phyloP scores from a whole-genome alignment of 2,113 vertebrate species.

The Crypturellus undulatus region DNA sequence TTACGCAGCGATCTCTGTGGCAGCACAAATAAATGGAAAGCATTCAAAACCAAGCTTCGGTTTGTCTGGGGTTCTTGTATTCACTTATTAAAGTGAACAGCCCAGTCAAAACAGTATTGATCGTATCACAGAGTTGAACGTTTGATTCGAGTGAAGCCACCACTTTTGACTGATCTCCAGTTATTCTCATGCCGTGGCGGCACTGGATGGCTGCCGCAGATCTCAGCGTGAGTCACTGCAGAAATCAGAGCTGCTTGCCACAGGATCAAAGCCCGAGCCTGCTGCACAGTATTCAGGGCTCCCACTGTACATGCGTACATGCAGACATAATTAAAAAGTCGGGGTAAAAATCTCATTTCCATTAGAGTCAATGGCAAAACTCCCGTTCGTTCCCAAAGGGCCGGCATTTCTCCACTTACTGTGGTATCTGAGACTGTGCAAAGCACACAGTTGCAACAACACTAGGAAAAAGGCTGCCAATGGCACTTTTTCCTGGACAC shows the following conservation, averaged over 20 bases:
- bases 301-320: neutral
- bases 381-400: neutral
- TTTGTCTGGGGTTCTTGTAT: constrained; percentile 58
- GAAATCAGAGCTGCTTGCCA: constrained; percentile 57
- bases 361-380: neutral
- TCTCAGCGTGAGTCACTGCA: neutral
- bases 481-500: constrained; percentile 24
- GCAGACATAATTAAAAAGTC: constrained; percentile 21
- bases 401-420: neutral
- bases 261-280: constrained; percentile 41
- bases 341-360: constrained; percentile 8
- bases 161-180: neutral
- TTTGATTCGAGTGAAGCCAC: neutral
- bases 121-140: neutral
- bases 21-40: constrained; percentile 56
- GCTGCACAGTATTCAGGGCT: neutral
- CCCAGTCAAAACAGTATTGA: constrained; percentile 66
- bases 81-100: constrained; percentile 38
- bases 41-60: constrained; percentile 31
- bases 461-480: neutral
- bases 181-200: neutral
- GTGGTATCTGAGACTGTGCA: constrained; percentile 34
- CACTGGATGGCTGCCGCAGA: constrained; percentile 29
- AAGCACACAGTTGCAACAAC: constrained; percentile 31
- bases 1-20: constrained; percentile 41